phyloP scores from a whole-genome alignment of 2,797 vertebrate species.

The Chromis chromis region DNA sequence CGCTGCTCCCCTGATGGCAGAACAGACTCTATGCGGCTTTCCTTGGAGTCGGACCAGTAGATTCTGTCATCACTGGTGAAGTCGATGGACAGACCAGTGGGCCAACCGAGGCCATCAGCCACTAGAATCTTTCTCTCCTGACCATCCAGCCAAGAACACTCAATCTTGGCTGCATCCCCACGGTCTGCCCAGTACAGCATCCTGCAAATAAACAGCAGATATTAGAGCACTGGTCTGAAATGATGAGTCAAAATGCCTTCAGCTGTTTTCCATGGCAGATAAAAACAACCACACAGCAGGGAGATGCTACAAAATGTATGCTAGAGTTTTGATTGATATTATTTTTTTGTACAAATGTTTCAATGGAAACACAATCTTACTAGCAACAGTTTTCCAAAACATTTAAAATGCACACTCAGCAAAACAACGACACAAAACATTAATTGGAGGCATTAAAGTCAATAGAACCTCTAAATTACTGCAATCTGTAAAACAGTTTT shows the following conservation, averaged over 20 bases:
- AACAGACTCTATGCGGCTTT: conserved; percentile 91
- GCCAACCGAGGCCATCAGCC: conserved; percentile 88
- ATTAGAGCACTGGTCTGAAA: neutral
- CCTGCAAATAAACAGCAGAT: conserved; percentile 48
- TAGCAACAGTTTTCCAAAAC: neutral
- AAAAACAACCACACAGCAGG: neutral
- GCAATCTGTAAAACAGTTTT: no score
- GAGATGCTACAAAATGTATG: no score
- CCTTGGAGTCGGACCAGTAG: conserved; percentile 95
- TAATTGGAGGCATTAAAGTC: neutral
- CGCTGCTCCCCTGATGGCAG: conserved; percentile 89
- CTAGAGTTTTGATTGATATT: no score
- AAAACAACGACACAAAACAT: neutral
- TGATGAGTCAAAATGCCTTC: neutral
- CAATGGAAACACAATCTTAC: neutral
- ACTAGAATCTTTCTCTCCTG: conserved; percentile 87
- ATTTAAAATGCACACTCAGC: neutral
- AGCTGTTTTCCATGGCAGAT: neutral
- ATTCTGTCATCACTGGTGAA: conserved; percentile 90
- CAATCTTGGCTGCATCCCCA: conserved; percentile 89
- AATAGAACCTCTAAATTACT: no score
- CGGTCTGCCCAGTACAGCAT: conserved; percentile 94
- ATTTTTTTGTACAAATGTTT: neutral
- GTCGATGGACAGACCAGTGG: conserved; percentile 92
- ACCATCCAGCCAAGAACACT: conserved; percentile 93